These are phyloP conservation scores for Gopherus flavomarginatus DNA, from an alignment of 2,113 vertebrate genomes.

Conservation along the genomic window DNA sequence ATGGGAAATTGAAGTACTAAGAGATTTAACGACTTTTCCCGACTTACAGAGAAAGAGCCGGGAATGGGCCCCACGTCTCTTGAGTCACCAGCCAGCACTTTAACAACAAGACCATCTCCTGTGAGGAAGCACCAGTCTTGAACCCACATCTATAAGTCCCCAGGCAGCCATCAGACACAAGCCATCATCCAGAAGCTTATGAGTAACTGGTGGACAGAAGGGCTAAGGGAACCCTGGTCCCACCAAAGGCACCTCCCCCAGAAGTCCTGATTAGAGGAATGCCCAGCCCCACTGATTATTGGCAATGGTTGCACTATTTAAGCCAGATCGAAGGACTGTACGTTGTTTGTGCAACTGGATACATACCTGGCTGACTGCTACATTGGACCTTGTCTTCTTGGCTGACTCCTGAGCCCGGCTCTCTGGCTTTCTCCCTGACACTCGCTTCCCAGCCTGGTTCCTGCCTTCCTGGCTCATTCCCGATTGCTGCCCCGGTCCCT, in stretches of 20 bases:
- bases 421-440: background rate
- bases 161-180: too few relatives aligned
- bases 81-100: background rate
- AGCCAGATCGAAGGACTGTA: background rate
- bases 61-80: background rate
- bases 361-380: background rate
- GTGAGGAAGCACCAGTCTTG: background rate
- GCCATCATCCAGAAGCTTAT: too few relatives aligned
- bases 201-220: too few relatives aligned
- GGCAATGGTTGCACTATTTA: background rate
- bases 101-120: background rate
- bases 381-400: background rate
- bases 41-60: background rate
- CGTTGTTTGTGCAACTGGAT: background rate
- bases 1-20: background rate
- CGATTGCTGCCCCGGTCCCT: background rate
- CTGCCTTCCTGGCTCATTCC: background rate
- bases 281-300: background rate
- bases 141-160: too few relatives aligned
- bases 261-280: background rate
- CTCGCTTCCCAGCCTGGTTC: background rate
- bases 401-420: background rate
- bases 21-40: background rate
- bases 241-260: too few relatives aligned
- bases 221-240: too few relatives aligned